A percentile compares a stretch with the other conserved stretches of the same genome.
These are phyloP conservation scores for Syngnathus scovelli DNA, from an alignment of 2,113 vertebrate genomes.

Conservation along the genomic window DNA sequence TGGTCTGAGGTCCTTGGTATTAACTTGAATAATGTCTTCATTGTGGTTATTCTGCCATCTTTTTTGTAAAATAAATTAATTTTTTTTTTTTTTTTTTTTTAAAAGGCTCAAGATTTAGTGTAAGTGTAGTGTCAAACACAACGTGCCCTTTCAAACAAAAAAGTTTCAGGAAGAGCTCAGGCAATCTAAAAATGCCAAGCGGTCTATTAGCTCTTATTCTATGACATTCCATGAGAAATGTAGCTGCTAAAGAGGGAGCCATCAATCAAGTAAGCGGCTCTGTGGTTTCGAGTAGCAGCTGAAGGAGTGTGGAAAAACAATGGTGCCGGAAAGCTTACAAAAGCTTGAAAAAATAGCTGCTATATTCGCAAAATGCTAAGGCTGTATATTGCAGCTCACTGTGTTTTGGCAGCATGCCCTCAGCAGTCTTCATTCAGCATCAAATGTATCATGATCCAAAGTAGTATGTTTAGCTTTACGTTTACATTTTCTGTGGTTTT, in stretches of 20 bases:
- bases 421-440: slow-evolving; percentile 19
- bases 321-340: slow-evolving; percentile 1
- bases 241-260: slow-evolving; percentile 19
- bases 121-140: slow-evolving; percentile 6
- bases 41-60: neutral
- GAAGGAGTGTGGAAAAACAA: slow-evolving; percentile 46
- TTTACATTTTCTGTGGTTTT: slow-evolving; percentile 24
- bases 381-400: slow-evolving; percentile 12
- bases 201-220: slow-evolving; percentile 33
- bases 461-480: slow-evolving; percentile 10
- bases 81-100: too few species aligned
- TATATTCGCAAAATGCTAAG: slow-evolving; percentile 33
- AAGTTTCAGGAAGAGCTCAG: slow-evolving; percentile 21
- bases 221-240: slow-evolving; percentile 20
- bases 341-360: slow-evolving; percentile 20
- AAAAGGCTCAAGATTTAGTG: slow-evolving; percentile 9
- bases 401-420: slow-evolving; percentile 15
- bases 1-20: slow-evolving; percentile 4
- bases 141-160: slow-evolving; percentile 27
- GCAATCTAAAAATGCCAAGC: slow-evolving; percentile 4
- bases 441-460: slow-evolving; percentile 43
- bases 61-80: too few species aligned
- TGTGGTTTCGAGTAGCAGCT: slow-evolving; percentile 40
- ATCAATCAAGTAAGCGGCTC: slow-evolving; percentile 47
- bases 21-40: slow-evolving; percentile 5